phyloP scores from a whole-genome alignment of 2,888 invertebrate species.

The Cyrtodaria siliqua region DNA sequence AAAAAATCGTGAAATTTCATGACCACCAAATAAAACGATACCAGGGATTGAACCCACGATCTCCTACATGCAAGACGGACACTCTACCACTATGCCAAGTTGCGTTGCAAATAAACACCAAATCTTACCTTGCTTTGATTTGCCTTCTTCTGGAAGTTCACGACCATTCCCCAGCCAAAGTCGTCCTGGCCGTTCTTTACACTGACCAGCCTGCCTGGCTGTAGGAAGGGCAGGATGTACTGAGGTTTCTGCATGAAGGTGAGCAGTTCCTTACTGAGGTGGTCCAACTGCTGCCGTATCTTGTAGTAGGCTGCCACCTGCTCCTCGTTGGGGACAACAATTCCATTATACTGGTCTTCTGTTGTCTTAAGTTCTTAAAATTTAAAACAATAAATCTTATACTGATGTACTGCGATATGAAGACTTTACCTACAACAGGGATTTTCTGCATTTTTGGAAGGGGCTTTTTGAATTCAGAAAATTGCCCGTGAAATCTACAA shows the following conservation, averaged over 20 bases:
- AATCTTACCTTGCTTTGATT: conserved; percentile 85
- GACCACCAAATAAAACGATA: too few species aligned
- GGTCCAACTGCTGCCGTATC: conserved; percentile 93
- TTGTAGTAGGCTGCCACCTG: conserved; percentile 93
- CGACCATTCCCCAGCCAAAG: conserved; percentile 98
- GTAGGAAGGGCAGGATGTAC: conserved; percentile 96
- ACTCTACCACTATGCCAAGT: too few species aligned
- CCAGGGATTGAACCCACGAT: too few species aligned
- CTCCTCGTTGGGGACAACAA: conserved; percentile 90
- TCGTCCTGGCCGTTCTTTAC: conserved; percentile 94
- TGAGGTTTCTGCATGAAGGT: conserved; percentile 93
- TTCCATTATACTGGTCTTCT: conserved; percentile 75
- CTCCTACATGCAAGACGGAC: too few species aligned
- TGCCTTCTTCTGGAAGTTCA: conserved; percentile 94
- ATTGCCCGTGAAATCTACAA: too few species aligned
- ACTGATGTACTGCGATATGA: too few species aligned
- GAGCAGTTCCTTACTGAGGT: conserved; percentile 91
- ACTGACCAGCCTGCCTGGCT: conserved; percentile 96
- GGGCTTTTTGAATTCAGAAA: too few species aligned
- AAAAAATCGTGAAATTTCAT: too few species aligned
- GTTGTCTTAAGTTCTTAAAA: conserved; percentile 80
- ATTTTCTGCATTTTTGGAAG: too few species aligned
- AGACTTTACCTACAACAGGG: too few species aligned
- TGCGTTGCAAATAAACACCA: too few species aligned
- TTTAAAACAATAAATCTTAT: background rate